A percentile compares a stretch with the other conserved stretches of the same genome.
Conservation (phyloP, 2,888 invertebrate genomes). For the Clitarchus hookeri region DNA sequence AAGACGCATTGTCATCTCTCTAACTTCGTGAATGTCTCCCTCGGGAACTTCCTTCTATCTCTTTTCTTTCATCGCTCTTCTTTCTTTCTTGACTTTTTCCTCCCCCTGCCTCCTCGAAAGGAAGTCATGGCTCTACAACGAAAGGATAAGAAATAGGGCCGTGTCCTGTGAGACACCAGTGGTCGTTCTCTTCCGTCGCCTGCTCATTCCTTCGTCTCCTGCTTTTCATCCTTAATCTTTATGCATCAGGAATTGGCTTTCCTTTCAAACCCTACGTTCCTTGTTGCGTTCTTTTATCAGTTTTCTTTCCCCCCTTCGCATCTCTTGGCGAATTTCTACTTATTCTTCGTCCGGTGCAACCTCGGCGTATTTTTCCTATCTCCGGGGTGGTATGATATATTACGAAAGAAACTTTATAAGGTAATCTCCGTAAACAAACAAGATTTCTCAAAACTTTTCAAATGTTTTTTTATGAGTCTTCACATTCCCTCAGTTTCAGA, state of each 20-base stretch:
- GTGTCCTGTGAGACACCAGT: slow-evolving; percentile 7
- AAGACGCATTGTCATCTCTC: slow-evolving; percentile 58
- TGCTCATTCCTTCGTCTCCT: not conserved
- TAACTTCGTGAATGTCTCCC: slow-evolving; percentile 50
- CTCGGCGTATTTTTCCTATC: not conserved
- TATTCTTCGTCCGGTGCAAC: not conserved
- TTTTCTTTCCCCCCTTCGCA: not conserved
- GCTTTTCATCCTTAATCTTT: slow-evolving; percentile 2
- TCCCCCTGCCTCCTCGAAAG: not conserved
- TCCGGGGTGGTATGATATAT: not conserved
- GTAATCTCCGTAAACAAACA: not conserved
- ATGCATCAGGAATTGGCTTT: slow-evolving; percentile 14
- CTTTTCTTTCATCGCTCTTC: slow-evolving; percentile 42
- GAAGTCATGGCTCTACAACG: not conserved
- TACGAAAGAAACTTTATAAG: not conserved
- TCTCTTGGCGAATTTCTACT: not conserved
- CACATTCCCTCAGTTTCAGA: not conserved
- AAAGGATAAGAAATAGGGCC: slow-evolving; percentile 20
- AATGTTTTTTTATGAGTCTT: not conserved
- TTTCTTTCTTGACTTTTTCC: slow-evolving; percentile 33
- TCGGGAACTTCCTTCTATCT: slow-evolving; percentile 49
- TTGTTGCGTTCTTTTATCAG: not conserved
- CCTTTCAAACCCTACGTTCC: not conserved
- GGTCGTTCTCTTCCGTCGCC: not conserved
- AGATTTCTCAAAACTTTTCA: not conserved